Percentiles rank a stretch among this genome's conserved stretches.
These are phyloP conservation scores for Mirounga angustirostris DNA, from an alignment of 2,113 vertebrate genomes.

Conservation along the genomic window DNA sequence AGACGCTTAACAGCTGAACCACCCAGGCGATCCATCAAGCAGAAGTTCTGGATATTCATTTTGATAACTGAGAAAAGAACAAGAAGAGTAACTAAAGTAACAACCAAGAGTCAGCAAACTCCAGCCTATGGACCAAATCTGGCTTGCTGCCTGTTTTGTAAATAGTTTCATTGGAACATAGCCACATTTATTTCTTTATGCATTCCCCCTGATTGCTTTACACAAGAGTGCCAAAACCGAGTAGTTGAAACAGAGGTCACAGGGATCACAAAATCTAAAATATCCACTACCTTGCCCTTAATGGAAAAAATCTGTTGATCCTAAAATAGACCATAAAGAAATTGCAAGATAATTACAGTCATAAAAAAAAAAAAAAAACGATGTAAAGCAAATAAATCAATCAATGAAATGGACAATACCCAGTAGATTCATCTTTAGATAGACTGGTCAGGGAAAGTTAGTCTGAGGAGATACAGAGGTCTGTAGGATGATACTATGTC, in stretches of 20 bases:
- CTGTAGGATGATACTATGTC: not conserved
- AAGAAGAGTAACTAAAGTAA: not conserved
- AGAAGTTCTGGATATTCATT: not conserved
- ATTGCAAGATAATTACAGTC: not conserved
- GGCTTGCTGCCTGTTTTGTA: not conserved
- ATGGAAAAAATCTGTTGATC: not conserved
- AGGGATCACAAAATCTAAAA: not conserved
- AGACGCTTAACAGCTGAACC: too few relatives aligned
- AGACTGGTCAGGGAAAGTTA: not conserved
- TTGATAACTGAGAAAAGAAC: not conserved
- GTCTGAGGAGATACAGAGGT: not conserved
- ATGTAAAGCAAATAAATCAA: conserved; percentile 1
- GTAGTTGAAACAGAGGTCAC: not conserved
- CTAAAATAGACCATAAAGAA: not conserved
- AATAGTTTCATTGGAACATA: not conserved
- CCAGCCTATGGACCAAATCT: not conserved
- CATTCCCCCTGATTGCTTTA: not conserved
- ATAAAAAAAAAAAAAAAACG: not conserved
- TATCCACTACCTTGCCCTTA: not conserved
- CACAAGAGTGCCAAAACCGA: not conserved
- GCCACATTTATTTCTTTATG: not conserved
- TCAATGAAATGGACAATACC: not conserved
- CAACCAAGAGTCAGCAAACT: not conserved
- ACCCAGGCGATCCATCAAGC: not conserved
- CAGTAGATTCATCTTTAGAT: not conserved